phyloP scores from a whole-genome alignment of 2,888 invertebrate genomes.

The Papilio demoleus region DNA sequence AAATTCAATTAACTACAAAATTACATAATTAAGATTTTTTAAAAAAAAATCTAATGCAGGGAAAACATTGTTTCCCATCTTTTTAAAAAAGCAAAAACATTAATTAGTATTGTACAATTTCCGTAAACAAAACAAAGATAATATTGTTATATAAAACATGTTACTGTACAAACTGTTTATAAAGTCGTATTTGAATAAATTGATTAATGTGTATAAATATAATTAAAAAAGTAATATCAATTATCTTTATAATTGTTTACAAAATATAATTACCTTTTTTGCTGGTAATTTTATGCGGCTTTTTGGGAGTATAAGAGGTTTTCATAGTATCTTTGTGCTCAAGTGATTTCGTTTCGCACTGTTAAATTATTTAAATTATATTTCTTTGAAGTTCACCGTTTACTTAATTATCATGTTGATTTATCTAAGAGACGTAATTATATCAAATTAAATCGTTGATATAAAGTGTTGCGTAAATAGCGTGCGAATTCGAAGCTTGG shows the following conservation, averaged over 20 bases:
- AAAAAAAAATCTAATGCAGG: too few relatives aligned
- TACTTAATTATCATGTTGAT: neutral
- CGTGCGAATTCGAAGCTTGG: neutral
- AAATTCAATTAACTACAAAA: neutral
- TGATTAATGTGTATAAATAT: slow-evolving; percentile 12
- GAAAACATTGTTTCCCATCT: neutral
- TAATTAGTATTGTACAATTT: neutral
- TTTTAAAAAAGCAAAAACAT: slow-evolving; percentile 1
- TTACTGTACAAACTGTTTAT: slow-evolving; percentile 16
- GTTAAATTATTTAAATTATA: neutral
- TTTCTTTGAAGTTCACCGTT: neutral
- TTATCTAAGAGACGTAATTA: neutral
- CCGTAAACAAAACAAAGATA: slow-evolving; percentile 42
- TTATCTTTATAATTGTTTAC: neutral
- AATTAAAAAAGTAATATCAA: neutral
- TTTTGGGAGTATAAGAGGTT: neutral
- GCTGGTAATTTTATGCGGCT: neutral
- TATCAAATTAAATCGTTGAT: neutral
- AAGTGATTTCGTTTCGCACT: neutral
- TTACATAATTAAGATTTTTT: too few relatives aligned
- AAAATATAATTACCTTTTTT: neutral
- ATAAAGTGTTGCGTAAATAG: neutral
- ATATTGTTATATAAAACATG: slow-evolving; percentile 43
- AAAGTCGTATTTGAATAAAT: neutral
- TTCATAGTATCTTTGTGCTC: neutral